Conservation (phyloP, 2,113 vertebrate genomes). For the Nothocercus julius region DNA sequence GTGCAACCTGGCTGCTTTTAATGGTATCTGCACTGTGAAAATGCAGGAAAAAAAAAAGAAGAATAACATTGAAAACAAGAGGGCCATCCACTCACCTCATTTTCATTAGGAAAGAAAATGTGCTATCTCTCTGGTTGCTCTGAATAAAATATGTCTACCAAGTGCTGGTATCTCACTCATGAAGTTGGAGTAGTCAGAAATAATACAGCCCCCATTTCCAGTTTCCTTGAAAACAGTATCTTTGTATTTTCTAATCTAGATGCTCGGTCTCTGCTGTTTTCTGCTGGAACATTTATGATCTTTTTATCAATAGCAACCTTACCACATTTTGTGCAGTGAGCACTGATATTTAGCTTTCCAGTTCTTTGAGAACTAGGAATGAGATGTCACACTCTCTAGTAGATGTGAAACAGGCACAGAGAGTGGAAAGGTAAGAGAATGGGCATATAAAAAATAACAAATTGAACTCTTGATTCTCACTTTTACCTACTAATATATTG, state of each 20-base stretch:
- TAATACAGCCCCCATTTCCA: neutral
- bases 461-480: neutral
- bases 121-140: neutral
- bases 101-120: conserved; percentile 20
- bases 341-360: neutral
- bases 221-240: neutral
- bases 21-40: conserved; percentile 36
- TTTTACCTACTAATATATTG: neutral
- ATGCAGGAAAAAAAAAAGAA: neutral
- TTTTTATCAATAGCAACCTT: neutral
- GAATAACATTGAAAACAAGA: conserved; percentile 39
- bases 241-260: neutral
- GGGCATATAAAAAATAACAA: neutral
- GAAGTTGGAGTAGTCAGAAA: neutral
- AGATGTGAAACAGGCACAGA: neutral
- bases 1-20: conserved; percentile 66
- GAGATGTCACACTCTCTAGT: neutral
- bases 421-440: neutral
- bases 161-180: neutral
- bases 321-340: neutral
- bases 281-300: neutral
- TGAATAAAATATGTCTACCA: neutral
- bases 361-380: neutral
- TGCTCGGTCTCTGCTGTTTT: neutral
- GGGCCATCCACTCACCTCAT: neutral